Conservation (phyloP, 2,797 vertebrate species). For the Glyptemys insculpta region DNA sequence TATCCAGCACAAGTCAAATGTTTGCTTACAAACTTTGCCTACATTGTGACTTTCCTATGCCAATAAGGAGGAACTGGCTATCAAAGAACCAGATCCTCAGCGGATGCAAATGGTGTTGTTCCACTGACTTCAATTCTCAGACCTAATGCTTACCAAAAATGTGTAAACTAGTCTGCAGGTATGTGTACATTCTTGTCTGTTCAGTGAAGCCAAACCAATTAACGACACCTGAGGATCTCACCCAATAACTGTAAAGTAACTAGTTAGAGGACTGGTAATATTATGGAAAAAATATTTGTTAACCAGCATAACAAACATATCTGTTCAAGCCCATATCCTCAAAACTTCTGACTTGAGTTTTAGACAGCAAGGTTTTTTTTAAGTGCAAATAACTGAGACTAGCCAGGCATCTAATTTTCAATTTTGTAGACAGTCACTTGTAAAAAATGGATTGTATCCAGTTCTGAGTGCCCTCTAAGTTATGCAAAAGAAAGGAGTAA, state of each 20-base stretch:
- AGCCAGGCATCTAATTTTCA: conserved; percentile 52
- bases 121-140: not conserved
- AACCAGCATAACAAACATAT: conserved; percentile 30
- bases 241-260: not conserved
- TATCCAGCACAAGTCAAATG: not conserved
- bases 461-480: conserved; percentile 45
- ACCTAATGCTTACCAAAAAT: not conserved
- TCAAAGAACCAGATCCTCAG: not conserved
- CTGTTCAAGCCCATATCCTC: conserved; percentile 3
- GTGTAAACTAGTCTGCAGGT: not conserved
- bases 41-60: not conserved
- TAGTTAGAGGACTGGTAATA: conserved; percentile 15
- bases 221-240: not conserved
- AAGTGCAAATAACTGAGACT: conserved; percentile 2
- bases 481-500: conserved; percentile 61
- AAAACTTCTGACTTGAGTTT: conserved; percentile 5
- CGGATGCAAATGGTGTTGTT: not conserved
- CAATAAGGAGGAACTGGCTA: not conserved
- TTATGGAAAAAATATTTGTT: conserved; percentile 30
- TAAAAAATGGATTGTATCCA: conserved; percentile 63
- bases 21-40: not conserved
- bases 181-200: not conserved
- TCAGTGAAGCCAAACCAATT: not conserved
- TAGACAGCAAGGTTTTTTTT: not conserved
- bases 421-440: conserved; percentile 44